phyloP scores from a whole-genome alignment of 2,113 vertebrate species.

The Typhlomys cinereus region DNA sequence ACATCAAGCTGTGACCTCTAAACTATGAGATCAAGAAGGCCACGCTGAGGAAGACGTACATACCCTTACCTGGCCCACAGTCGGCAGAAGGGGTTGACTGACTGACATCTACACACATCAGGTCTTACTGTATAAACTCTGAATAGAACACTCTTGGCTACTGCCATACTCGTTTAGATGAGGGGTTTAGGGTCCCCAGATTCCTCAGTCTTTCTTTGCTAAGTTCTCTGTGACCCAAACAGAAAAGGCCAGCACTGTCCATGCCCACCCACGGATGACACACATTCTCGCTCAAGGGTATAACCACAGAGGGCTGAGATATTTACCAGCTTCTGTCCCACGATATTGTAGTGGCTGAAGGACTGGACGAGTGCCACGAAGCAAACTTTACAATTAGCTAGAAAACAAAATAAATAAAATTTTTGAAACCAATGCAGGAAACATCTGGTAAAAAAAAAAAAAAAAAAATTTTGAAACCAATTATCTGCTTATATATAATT shows the following conservation, averaged over 20 bases:
- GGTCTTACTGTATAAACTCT: background rate
- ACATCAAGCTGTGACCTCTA: too few species aligned
- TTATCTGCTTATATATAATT: background rate
- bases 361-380: slow-evolving; percentile 95
- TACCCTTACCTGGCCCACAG: background rate
- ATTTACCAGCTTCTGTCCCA: slow-evolving; percentile 94
- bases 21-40: too few species aligned
- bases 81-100: background rate
- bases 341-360: slow-evolving; percentile 94
- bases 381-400: slow-evolving; percentile 94
- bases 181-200: background rate
- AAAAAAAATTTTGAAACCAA: background rate
- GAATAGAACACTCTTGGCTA: background rate
- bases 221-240: background rate
- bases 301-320: background rate
- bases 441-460: slow-evolving; percentile 62
- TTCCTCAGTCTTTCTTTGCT: background rate
- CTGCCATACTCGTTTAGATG: background rate
- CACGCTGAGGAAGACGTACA: too few species aligned
- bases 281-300: background rate
- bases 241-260: background rate
- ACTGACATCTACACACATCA: background rate
- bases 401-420: slow-evolving; percentile 20
- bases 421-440: too few species aligned
- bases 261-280: background rate